A percentile compares a stretch with the other conserved stretches of the same genome.
Conservation (phyloP, 2,113 vertebrate species). For the Rhombomys opimus region DNA sequence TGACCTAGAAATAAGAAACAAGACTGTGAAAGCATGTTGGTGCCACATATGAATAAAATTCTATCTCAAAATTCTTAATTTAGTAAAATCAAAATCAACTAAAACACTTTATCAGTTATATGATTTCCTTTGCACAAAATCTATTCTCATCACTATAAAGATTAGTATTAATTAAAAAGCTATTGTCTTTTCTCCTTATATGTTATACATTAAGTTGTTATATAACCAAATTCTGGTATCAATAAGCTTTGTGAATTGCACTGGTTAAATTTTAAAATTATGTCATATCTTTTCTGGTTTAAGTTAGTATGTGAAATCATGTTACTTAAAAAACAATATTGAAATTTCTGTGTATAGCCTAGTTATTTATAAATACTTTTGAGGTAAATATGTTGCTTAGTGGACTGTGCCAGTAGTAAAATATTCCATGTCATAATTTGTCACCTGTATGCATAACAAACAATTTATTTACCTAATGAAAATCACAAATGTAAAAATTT, state of each 20-base stretch:
- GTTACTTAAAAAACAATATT: neutral
- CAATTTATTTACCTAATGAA: constrained; percentile 55
- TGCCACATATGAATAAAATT: neutral
- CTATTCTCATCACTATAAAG: neutral
- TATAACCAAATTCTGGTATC: neutral
- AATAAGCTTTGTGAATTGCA: neutral
- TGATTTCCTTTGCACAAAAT: neutral
- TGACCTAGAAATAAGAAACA: neutral
- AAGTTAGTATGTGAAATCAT: neutral
- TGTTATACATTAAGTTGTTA: neutral
- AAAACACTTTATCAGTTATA: neutral
- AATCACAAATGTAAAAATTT: constrained; percentile 26
- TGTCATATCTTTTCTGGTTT: neutral
- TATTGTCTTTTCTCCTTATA: neutral
- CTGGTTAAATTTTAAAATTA: neutral
- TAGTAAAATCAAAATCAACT: neutral
- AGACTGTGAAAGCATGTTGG: neutral
- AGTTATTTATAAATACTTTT: constrained; percentile 47
- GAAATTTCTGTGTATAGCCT: neutral
- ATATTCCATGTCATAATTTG: neutral
- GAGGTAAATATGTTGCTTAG: constrained; percentile 8
- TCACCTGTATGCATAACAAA: constrained; percentile 38
- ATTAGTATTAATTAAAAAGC: neutral
- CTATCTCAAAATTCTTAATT: neutral
- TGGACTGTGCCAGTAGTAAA: constrained; percentile 3